Conservation (phyloP, 2,797 vertebrate genomes). For the Danio tinwini region DNA sequence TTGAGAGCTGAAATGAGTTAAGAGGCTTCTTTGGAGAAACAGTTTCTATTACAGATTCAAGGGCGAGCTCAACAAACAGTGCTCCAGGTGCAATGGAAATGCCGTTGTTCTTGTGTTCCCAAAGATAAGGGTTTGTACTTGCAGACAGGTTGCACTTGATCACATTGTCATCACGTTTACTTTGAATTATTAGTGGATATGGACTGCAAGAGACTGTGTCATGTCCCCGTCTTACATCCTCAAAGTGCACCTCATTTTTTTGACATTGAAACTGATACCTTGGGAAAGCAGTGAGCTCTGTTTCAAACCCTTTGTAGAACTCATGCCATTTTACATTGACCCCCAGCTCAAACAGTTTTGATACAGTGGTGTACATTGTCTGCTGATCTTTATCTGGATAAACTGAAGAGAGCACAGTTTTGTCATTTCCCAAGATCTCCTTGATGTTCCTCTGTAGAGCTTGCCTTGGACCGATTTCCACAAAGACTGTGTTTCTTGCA, state of each 20-base stretch:
- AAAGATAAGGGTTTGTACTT: constrained; percentile 73
- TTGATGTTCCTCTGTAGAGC: constrained; percentile 80
- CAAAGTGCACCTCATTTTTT: constrained; percentile 74
- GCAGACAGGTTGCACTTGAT: constrained; percentile 75
- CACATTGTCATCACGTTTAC: constrained; percentile 64
- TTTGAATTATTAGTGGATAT: constrained; percentile 70
- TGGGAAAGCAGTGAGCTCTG: constrained; percentile 75
- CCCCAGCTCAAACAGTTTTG: constrained; percentile 78
- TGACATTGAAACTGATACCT: constrained; percentile 83
- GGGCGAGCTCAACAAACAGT: constrained; percentile 83
- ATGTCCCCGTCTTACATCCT: constrained; percentile 71
- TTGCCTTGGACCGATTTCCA: constrained; percentile 85
- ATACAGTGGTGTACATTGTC: constrained; percentile 70
- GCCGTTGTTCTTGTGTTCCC: constrained; percentile 84
- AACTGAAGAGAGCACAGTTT: constrained; percentile 75
- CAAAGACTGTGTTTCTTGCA: constrained; percentile 78
- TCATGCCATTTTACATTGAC: constrained; percentile 75
- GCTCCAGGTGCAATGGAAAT: constrained; percentile 82
- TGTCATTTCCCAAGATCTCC: constrained; percentile 79
- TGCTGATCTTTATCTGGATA: constrained; percentile 77
- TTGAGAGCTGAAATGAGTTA: constrained; percentile 74
- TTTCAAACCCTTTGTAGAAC: constrained; percentile 78
- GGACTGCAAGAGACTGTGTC: constrained; percentile 61
- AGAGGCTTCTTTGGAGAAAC: constrained; percentile 74
- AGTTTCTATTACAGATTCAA: constrained; percentile 76